Conservation (phyloP, 2,113 vertebrate genomes). For the Perca fluviatilis region DNA sequence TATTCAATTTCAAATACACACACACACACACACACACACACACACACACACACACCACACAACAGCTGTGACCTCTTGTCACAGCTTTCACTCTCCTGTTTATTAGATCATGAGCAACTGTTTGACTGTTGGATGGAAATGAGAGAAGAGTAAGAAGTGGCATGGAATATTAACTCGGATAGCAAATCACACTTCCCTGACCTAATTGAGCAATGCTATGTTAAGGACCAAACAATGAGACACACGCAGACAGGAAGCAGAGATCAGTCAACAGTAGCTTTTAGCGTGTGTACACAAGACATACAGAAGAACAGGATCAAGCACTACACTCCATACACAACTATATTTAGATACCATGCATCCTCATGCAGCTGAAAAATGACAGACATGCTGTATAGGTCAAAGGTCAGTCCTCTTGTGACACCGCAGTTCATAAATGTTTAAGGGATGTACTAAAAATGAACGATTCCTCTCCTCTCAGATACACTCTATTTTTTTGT, state of each 20-base stretch:
- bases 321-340: neutral
- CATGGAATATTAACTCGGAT: neutral
- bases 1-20: slow-evolving; percentile 53
- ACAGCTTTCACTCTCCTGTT: slow-evolving; percentile 67
- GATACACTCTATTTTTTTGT: neutral
- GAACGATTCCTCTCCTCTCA: neutral
- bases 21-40: slow-evolving; percentile 42
- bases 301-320: slow-evolving; percentile 29
- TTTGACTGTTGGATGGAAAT: slow-evolving; percentile 21
- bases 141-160: neutral
- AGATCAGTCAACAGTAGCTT: slow-evolving; percentile 1
- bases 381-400: slow-evolving; percentile 15
- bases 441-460: slow-evolving; percentile 10
- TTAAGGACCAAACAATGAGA: slow-evolving; percentile 4
- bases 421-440: slow-evolving; percentile 14
- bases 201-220: neutral
- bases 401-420: slow-evolving; percentile 27
- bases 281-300: slow-evolving; percentile 16
- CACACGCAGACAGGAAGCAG: neutral
- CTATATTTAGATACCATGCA: slow-evolving; percentile 47
- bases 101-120: slow-evolving; percentile 75
- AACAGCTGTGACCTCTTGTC: slow-evolving; percentile 76
- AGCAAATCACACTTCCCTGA: neutral
- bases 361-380: neutral
- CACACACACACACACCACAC: slow-evolving; percentile 35